These are phyloP conservation scores for Aleiodes alternator DNA, from an alignment of 2,888 invertebrate species.

Conservation along the genomic window DNA sequence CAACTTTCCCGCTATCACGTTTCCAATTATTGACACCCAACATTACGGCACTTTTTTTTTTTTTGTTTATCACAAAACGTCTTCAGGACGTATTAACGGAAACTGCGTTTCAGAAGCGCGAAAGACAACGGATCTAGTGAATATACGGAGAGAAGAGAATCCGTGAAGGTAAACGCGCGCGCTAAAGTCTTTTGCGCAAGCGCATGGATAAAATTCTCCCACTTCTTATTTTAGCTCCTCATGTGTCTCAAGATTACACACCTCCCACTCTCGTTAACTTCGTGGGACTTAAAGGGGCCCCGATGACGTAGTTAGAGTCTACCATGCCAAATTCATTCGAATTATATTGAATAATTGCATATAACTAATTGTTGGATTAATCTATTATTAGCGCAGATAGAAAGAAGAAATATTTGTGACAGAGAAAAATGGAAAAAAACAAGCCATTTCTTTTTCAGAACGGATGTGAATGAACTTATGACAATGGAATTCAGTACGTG, in stretches of 20 bases:
- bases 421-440: background rate
- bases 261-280: slow-evolving; percentile 28
- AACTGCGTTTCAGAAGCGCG: slow-evolving; percentile 72
- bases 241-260: slow-evolving; percentile 53
- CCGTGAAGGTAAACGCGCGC: slow-evolving; percentile 48
- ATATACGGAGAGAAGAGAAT: slow-evolving; percentile 39
- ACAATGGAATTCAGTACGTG: slow-evolving; percentile 1
- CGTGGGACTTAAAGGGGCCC: slow-evolving; percentile 39
- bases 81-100: slow-evolving; percentile 71
- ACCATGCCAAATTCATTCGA: background rate
- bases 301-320: slow-evolving; percentile 3
- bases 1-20: slow-evolving; percentile 40
- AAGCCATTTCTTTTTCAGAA: too few species aligned
- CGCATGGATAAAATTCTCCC: slow-evolving; percentile 59
- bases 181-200: slow-evolving; percentile 60
- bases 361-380: background rate
- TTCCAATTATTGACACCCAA: slow-evolving; percentile 43
- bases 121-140: slow-evolving; percentile 51
- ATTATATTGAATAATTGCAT: background rate
- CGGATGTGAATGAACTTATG: background rate
- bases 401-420: background rate
- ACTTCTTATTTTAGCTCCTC: slow-evolving; percentile 53
- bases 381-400: too few species aligned
- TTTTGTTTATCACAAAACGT: slow-evolving; percentile 59
- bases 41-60: slow-evolving; percentile 50